A percentile compares a stretch with the other conserved stretches of the same genome.
Conservation (phyloP, 2,888 invertebrate genomes). For the Tethea ocularis region DNA sequence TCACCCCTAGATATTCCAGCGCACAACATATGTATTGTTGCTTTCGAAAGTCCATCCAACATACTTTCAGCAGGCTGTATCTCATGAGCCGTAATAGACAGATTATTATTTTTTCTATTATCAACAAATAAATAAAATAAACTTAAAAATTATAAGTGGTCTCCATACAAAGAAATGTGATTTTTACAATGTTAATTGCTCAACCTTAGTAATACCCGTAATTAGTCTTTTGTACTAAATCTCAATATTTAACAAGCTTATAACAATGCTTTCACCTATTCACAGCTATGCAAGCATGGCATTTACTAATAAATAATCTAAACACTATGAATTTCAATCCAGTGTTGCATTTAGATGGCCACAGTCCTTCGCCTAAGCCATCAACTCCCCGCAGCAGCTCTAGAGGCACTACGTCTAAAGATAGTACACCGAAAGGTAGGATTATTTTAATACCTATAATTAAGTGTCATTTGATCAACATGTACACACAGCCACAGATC, state of each 20-base stretch:
- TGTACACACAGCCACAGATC: no score
- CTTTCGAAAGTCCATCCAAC: no score
- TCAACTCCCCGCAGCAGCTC: slow-evolving; percentile 74
- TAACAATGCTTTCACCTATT: neutral
- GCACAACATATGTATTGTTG: no score
- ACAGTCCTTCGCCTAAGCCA: slow-evolving; percentile 72
- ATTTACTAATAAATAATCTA: slow-evolving; percentile 13
- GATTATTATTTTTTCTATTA: no score
- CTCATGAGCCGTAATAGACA: no score
- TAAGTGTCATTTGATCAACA: neutral
- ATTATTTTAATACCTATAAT: slow-evolving; percentile 12
- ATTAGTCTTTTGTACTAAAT: neutral
- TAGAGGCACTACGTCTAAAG: slow-evolving; percentile 73
- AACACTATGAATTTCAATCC: slow-evolving; percentile 13
- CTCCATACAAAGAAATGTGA: no score
- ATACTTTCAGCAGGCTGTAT: no score
- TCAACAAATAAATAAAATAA: no score
- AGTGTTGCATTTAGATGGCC: slow-evolving; percentile 54
- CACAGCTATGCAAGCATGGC: neutral
- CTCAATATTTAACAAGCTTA: neutral
- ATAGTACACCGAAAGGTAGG: slow-evolving; percentile 76
- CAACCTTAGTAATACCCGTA: neutral
- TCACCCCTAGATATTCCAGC: no score
- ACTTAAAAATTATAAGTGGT: no score
- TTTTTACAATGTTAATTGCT: no score